Base-by-base conservation (phyloP, 2,797 vertebrate genomes). In the Mionectes olivaceus region DNA sequence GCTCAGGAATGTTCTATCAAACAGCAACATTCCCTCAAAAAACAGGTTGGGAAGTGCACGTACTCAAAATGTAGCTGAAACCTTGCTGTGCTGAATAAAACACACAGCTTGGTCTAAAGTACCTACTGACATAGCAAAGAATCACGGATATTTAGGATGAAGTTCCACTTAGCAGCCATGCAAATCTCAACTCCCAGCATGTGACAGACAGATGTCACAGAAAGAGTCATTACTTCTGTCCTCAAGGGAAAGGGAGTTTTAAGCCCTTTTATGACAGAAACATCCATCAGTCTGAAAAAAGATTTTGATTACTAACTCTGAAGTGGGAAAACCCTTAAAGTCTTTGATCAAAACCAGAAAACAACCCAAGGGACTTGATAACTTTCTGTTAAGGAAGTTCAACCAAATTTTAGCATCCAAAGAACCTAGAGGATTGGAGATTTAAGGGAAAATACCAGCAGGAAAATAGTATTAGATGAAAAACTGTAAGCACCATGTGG, bases 291-390 rank as follows among this genome's bases (percentile, higher is more conserved):
- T 35, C 77, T 76, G 55, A 90, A 90, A 91, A 80, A 73, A 81
- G 18, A 75, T 76, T 91, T 63, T 91, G 65, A 73, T 86, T 52
- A 69, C 87, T 90, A 78, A 91, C 50, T 81, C 52, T 41, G 59
- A 90, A 93, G 73, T 15, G 13, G 39, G n/a, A 73, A 96, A 88
- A 55, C 28, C 9, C 15, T 69, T 46, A 41, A 7, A 81, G 65
- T 9, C 77, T 94, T 94, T 84, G 73, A 95, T 91, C 33, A 65
- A 89, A 91, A 43, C 7, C 60, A 93, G 43, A 91, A 94, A 95
- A 88, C 50, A 90, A 90, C 76, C 43, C 50, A 47, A 33, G 30
- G 59, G 87, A 73, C 43, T 79, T 86, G 9, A 65, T 37, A 57
- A 91, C 43, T 74, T 83, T 46, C 64, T 91, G 25, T 61, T 93